Evolutionary conservation across 2,888 invertebrate genomes (phyloP), one percentile per base, ranked within the genome.

Genomic region (Pomacea canaliculata): DNA sequence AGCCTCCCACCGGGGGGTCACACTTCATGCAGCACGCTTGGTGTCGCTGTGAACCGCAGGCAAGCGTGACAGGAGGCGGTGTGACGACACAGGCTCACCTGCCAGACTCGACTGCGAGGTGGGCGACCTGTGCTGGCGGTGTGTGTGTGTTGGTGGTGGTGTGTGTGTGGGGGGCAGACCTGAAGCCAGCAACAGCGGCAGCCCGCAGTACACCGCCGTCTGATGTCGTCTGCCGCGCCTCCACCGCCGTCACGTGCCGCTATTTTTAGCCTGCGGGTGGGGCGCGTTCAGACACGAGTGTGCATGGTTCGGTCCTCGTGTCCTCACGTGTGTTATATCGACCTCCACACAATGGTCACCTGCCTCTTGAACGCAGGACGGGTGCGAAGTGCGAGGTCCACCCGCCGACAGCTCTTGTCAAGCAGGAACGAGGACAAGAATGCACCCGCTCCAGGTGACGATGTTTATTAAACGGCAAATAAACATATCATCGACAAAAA

Each of bases 221-320:
- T 16, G 51, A 7, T 73, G 73, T 73, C 73, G 67, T 59, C 66
- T 67, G 73, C 67, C 51, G 56, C 59, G 49, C n/a, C 59, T 46
- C 27, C 48, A 49, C 7, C 51, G 13, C 16, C 72, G 72, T 65
- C 72, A 59, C 59, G 67, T 27, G 73, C 59, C 46, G 66, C 37
- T 73, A 73, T 67, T 67, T 73, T 73, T 51, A 67, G 67, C 12
- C 63, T 48, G 19, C 10, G 49, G 63, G 3, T 9, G 65, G 10
- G 49, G 19, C 9, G n/a, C 2, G 51, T 12, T 63, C 63, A 63
- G 63, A 23, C n/a, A 19, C 16, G 16, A 63, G 63, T 1, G n/a
- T 19, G 7, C 5, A 18, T 60, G 60, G 3, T 60, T 60, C 60
- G n/a, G 18, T 19, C 1, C 60, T 19, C 16, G 60, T 19, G 16